These are phyloP conservation scores for Nemopilema nomurai DNA, from an alignment of 30 jellyfish, hydroid and myxozoan species.

Conservation along the genomic window DNA sequence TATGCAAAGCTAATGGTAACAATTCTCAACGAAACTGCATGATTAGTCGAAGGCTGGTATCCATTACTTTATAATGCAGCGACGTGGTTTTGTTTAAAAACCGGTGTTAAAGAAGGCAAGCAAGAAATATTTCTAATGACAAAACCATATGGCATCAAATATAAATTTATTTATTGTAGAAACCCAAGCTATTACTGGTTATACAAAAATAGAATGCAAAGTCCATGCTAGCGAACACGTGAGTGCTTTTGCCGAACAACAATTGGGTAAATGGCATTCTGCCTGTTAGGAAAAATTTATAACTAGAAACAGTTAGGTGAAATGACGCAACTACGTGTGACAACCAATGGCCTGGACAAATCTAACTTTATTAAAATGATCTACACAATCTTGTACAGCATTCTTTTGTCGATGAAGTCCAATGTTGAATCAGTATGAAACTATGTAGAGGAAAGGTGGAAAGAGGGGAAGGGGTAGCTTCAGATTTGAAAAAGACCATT, in stretches of 20 bases:
- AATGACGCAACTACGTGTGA: background rate
- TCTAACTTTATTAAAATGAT: background rate
- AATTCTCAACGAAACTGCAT: too few species aligned
- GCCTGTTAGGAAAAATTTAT: background rate
- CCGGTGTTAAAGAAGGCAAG: background rate
- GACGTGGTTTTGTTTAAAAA: too few species aligned
- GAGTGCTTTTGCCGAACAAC: conserved; percentile 2
- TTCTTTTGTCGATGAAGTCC: too few species aligned
- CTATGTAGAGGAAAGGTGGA: too few species aligned
- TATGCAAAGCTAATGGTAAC: too few species aligned
- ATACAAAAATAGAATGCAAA: conserved; percentile 56
- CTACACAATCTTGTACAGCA: background rate
- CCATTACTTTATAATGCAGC: too few species aligned
- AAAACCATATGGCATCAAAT: conserved; percentile 11
- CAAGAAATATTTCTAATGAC: background rate
- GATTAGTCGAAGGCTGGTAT: too few species aligned
- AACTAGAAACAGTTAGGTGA: background rate
- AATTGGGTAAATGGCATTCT: background rate
- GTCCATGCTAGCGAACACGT: conserved; percentile 1
- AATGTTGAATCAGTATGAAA: too few species aligned
- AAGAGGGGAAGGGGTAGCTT: too few species aligned
- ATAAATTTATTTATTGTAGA: conserved; percentile 26
- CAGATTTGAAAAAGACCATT: too few species aligned
- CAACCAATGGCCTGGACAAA: background rate
- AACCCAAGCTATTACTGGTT: conserved; percentile 48